Evolutionary conservation across 2,797 vertebrate species (phyloP).

Genomic region (Falco biarmicus): DNA sequence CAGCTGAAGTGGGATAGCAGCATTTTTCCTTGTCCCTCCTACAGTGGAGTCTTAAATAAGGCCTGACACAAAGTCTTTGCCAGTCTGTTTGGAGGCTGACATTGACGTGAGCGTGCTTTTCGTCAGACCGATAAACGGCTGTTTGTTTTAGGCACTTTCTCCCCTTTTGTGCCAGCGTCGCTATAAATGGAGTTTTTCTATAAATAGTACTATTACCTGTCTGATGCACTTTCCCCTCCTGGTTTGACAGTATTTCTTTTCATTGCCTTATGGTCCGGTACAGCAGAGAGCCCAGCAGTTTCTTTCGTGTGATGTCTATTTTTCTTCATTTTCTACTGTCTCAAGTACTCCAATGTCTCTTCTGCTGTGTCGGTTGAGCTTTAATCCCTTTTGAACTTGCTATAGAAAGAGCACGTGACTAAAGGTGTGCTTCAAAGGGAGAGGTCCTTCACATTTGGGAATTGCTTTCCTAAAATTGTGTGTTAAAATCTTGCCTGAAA

Average conservation of each 20-base stretch:
- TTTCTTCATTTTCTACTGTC: background rate
- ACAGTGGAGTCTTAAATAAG: accelerated
- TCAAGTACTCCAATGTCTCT: background rate
- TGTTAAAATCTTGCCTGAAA: background rate
- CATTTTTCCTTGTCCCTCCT: background rate
- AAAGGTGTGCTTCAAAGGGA: background rate
- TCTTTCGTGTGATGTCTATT: background rate
- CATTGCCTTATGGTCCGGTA: background rate
- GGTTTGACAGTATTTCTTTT: background rate
- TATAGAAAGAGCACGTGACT: background rate
- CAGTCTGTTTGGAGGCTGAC: background rate
- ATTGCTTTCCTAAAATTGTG: background rate
- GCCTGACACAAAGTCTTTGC: background rate
- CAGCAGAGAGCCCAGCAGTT: background rate
- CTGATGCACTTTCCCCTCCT: background rate
- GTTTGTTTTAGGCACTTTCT: background rate
- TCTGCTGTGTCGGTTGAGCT: background rate
- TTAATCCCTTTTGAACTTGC: background rate
- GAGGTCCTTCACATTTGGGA: background rate
- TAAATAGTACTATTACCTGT: slow-evolving; percentile 17
- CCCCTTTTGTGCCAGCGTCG: background rate
- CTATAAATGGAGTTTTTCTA: background rate
- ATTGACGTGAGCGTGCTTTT: background rate
- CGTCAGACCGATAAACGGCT: background rate
- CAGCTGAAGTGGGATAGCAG: background rate